Conservation (phyloP, 64 coral and sea anemone genomes). For the Astreopora myriophthalma region DNA sequence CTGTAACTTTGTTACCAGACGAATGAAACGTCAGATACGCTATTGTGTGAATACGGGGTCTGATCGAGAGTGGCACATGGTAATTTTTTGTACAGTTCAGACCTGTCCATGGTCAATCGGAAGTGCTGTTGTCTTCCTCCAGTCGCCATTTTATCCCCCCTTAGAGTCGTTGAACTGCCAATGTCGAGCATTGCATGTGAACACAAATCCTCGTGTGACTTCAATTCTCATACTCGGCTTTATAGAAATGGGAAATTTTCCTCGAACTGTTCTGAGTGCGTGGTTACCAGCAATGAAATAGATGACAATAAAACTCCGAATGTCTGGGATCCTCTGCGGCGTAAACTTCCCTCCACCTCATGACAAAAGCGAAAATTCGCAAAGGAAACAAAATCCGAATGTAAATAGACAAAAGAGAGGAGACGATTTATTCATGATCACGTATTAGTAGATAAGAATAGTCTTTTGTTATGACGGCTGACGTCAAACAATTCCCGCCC, state of each 20-base stretch:
- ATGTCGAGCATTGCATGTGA: too few species aligned
- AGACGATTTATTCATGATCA: slow-evolving; percentile 61
- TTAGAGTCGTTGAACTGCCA: background rate
- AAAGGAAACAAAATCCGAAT: slow-evolving; percentile 36
- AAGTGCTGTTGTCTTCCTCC: background rate
- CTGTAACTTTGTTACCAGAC: background rate
- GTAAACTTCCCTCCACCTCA: background rate
- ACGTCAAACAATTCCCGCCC: slow-evolving; percentile 37
- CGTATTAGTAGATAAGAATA: slow-evolving; percentile 19
- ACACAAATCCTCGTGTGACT: background rate
- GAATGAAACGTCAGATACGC: background rate
- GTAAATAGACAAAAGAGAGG: slow-evolving; percentile 29
- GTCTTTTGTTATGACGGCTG: slow-evolving; percentile 32
- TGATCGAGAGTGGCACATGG: background rate
- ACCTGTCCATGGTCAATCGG: background rate
- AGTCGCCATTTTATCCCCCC: background rate
- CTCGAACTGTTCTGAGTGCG: background rate
- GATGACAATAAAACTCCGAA: background rate
- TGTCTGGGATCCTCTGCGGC: background rate
- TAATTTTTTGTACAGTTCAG: background rate
- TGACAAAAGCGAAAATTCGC: background rate
- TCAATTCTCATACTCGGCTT: too few species aligned
- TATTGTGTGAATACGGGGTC: background rate
- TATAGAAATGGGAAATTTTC: background rate
- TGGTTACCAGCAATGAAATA: background rate